These are phyloP conservation scores for Lamprotornis superbus DNA, from an alignment of 2,113 vertebrate species.

Conservation along the genomic window DNA sequence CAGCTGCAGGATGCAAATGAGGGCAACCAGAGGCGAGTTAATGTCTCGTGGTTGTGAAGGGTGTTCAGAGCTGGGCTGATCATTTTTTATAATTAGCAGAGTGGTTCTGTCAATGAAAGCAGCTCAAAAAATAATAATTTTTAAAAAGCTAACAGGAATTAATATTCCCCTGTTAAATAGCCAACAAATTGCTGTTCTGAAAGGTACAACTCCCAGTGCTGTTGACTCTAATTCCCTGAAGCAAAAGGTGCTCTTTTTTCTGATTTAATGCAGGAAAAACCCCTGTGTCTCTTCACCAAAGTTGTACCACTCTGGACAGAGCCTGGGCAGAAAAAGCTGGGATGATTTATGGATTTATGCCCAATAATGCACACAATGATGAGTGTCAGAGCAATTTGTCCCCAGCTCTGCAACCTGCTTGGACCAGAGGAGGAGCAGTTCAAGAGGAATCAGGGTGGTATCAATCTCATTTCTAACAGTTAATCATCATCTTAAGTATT, in stretches of 20 bases:
- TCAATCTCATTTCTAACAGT: not conserved
- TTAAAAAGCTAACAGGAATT: not conserved
- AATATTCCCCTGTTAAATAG: not conserved
- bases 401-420: not conserved
- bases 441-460: not conserved
- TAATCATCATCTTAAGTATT: not conserved
- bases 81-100: not conserved
- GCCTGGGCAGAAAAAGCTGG: not conserved
- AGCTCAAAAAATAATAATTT: not conserved
- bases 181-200: not conserved
- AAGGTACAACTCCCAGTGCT: not conserved
- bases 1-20: not conserved
- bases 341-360: not conserved
- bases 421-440: not conserved
- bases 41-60: not conserved
- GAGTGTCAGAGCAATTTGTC: not conserved
- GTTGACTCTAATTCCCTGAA: not conserved
- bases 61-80: not conserved
- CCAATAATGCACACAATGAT: not conserved
- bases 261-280: not conserved
- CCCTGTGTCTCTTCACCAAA: no score
- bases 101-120: not conserved
- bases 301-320: not conserved
- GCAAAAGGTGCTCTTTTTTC: not conserved
- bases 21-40: not conserved